Evolutionary conservation across 2,113 vertebrate species (phyloP).

Genomic region (Oryzias melastigma): DNA sequence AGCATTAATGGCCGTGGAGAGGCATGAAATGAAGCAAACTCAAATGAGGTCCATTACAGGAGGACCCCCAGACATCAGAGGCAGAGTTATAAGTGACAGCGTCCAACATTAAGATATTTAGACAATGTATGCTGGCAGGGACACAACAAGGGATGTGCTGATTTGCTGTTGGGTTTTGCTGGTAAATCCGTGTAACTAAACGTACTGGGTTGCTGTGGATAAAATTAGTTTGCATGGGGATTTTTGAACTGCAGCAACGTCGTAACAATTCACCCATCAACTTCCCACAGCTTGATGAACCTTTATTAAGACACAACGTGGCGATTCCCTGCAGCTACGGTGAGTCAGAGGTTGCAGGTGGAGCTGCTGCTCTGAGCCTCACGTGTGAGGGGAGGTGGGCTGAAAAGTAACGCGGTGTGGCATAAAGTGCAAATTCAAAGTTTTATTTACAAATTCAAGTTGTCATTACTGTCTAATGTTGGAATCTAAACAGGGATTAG

Average conservation of each 20-base stretch:
- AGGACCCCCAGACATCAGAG: constrained; percentile 31
- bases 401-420: constrained; percentile 14
- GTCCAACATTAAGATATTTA: constrained; percentile 45
- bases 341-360: constrained; percentile 24
- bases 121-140: constrained; percentile 19
- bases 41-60: constrained; percentile 61
- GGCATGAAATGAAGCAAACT: constrained; percentile 58
- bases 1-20: constrained; percentile 59
- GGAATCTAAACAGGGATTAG: too few species aligned
- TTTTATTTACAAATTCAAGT: constrained; percentile 43
- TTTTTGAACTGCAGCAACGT: constrained; percentile 35
- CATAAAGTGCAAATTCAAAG: constrained; percentile 40
- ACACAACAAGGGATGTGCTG: constrained; percentile 15
- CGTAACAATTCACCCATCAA: constrained; percentile 53
- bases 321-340: constrained; percentile 21
- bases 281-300: constrained; percentile 38
- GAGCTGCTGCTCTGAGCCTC: background rate
- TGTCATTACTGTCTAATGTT: constrained; percentile 31
- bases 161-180: constrained; percentile 31
- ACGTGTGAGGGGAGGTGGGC: constrained; percentile 1
- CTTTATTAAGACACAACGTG: constrained; percentile 32
- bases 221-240: constrained; percentile 31
- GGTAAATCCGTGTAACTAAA: constrained; percentile 8
- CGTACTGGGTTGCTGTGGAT: constrained; percentile 10
- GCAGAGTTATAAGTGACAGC: constrained; percentile 26